Conservation (phyloP, 2,797 vertebrate species). For the Rhabdomys pumilio region DNA sequence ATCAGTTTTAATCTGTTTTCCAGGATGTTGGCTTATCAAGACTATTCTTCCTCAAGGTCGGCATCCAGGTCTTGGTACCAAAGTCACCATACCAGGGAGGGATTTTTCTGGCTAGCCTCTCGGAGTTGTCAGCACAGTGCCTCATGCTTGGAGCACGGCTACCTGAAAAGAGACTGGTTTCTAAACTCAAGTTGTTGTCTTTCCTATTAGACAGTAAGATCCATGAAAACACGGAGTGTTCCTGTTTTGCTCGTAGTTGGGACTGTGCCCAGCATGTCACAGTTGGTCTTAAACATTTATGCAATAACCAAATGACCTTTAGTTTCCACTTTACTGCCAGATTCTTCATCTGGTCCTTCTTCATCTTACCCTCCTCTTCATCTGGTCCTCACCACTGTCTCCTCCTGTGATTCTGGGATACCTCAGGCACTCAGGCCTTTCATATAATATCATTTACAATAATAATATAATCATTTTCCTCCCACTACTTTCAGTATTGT, state of each 20-base stretch:
- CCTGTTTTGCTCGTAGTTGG: not conserved
- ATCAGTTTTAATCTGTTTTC: constrained; percentile 1
- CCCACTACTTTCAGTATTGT: not conserved
- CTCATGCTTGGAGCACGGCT: not conserved
- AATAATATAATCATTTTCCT: not conserved
- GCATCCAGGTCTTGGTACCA: not conserved
- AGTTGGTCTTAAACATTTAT: not conserved
- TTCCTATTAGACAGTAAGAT: not conserved
- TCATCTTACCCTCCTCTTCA: not conserved
- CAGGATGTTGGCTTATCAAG: not conserved
- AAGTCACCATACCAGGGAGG: not conserved
- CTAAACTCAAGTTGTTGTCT: not conserved
- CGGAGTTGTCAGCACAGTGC: not conserved
- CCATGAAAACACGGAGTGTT: not conserved
- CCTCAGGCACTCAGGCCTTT: not conserved
- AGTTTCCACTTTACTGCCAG: not conserved
- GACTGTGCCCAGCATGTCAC: not conserved
- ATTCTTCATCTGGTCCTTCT: too few relatives aligned
- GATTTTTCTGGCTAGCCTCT: not conserved
- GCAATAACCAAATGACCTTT: not conserved
- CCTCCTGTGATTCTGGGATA: not conserved
- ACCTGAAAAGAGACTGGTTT: not conserved
- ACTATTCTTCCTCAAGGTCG: not conserved
- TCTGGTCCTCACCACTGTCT: not conserved
- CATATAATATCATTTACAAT: not conserved